phyloP scores from a whole-genome alignment of 2,797 vertebrate genomes.

The Sebastes hubbsi region DNA sequence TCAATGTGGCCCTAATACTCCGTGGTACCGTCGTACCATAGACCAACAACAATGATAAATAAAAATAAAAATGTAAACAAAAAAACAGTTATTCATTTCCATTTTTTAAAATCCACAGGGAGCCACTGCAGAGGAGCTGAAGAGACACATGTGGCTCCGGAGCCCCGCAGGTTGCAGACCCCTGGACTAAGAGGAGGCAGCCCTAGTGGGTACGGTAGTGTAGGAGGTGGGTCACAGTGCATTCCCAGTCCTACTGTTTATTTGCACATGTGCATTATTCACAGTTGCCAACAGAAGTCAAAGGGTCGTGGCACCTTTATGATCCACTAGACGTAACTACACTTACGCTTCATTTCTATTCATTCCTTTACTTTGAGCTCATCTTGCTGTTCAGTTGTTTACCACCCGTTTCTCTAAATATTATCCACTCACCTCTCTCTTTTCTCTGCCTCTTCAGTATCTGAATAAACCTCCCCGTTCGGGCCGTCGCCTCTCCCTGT shows the following conservation, averaged over 20 bases:
- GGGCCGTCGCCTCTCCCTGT: background rate
- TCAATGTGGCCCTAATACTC: no score
- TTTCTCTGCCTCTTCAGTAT: background rate
- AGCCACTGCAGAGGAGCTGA: no score
- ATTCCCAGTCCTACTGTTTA: background rate
- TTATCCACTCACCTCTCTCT: slow-evolving; percentile 25
- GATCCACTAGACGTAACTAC: background rate
- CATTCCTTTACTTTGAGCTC: background rate
- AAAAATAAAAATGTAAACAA: no score
- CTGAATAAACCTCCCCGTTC: background rate
- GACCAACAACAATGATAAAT: no score
- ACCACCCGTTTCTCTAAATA: background rate
- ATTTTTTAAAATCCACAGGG: no score
- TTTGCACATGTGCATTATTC: background rate
- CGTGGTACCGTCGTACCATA: no score
- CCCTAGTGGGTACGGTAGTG: background rate
- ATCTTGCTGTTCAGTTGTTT: background rate
- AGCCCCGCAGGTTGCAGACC: no score
- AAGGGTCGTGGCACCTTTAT: no score
- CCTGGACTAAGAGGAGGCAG: no score
- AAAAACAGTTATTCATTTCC: no score
- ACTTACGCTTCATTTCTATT: no score
- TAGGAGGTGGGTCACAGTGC: background rate
- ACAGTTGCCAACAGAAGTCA: background rate
- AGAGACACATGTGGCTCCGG: no score